phyloP scores from a whole-genome alignment of 2,888 invertebrate genomes.

The Megaustenia siamemsis region DNA sequence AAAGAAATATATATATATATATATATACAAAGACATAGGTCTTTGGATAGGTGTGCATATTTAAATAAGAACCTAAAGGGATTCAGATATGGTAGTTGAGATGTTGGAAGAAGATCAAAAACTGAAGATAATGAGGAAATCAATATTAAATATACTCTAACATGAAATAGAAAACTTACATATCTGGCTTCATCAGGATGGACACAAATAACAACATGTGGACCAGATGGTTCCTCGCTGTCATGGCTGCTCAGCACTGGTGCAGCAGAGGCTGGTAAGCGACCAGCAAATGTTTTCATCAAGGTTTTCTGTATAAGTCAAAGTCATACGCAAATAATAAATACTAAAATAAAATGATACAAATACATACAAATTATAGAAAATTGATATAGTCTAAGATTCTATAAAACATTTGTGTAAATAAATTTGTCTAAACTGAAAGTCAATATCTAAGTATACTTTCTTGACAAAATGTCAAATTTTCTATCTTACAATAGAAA shows the following conservation, averaged over 20 bases:
- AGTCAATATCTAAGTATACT: too few relatives aligned
- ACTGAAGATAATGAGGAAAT: neutral
- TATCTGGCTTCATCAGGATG: conserved; percentile 73
- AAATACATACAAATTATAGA: too few relatives aligned
- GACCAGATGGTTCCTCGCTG: conserved; percentile 55
- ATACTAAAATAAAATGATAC: neutral
- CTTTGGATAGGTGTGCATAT: too few relatives aligned
- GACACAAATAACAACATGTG: conserved; percentile 76
- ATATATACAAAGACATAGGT: too few relatives aligned
- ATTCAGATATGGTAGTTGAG: neutral
- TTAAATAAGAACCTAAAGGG: neutral
- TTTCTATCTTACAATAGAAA: too few relatives aligned
- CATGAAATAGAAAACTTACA: conserved; percentile 64
- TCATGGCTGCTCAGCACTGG: conserved; percentile 52
- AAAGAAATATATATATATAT: too few relatives aligned
- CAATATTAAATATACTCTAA: neutral
- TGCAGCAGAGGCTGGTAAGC: conserved; percentile 52
- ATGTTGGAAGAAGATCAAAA: neutral
- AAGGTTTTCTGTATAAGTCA: conserved; percentile 66
- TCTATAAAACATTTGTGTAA: too few relatives aligned
- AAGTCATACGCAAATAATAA: neutral
- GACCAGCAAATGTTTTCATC: conserved; percentile 70
- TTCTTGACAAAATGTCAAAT: too few relatives aligned
- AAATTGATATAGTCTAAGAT: too few relatives aligned
- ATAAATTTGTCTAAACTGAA: too few relatives aligned